Base-by-base conservation (phyloP, 2,113 vertebrate genomes). In the Zosterops lateralis region DNA sequence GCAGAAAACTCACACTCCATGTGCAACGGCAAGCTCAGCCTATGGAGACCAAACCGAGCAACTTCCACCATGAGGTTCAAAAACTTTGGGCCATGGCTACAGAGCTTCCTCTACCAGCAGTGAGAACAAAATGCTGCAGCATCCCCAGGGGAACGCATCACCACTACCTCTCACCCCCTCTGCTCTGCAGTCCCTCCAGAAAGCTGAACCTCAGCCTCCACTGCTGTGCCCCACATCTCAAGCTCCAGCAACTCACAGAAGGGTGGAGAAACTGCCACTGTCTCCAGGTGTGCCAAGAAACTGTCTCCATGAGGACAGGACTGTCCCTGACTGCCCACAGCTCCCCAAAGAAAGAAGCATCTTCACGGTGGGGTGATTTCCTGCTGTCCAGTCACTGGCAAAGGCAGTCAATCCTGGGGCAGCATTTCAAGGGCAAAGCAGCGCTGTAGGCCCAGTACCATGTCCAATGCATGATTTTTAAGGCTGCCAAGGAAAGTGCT, bases 401-500 rank as follows among this genome's bases (percentile, higher is more conserved):
- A 61, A 36, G 78, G 51, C 18, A 11, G 45, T 47, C 29, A 3
- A 15, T 5, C n/a, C 31, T 0, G 67, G 4, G 53, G 65, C 2
- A 16, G 86, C 40, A 4, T 50, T 47, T 77, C 87, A 94, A 94
- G 90, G 90, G 80, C 90, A 78, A 64, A 95, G 93, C 72, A 42
- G 75, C 6, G 4, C 73, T 78, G 45, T 20, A 36, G 90, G 60
- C 61, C 56, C 48, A 53, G 44, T 25, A 83, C 28, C 15, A 7
- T 56, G 73, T 42, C 92, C 90, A 88, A 78, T 72, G 61, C 44
- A 56, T 22, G 82, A 90, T 84, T 86, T 74, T 64, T 53, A 84
- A 78, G 48, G 64, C 92, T 96, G 85, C 92, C 93, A 96, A 88
- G 92, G 60, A 77, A 95, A 91, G 79, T 3, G 65, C 21, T 90